Base-by-base conservation (phyloP, 2,797 vertebrate species). In the Mastacembelus armatus region DNA sequence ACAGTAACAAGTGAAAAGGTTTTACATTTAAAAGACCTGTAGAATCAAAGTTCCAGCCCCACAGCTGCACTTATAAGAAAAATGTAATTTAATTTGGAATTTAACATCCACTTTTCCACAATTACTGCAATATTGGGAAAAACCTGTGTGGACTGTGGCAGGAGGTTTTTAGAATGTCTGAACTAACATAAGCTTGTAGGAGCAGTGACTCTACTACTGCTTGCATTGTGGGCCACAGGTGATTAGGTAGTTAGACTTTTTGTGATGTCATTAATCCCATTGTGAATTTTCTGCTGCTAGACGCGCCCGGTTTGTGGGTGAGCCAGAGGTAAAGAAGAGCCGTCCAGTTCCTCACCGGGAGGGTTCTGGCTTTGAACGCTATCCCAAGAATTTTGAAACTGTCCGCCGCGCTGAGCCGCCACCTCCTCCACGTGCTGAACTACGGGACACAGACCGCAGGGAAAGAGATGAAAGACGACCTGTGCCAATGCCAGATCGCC, bases 241-340 rank as follows among this genome's bases (percentile, higher is more conserved):
- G n/a, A n/a, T n/a, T n/a, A n/a, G n/a, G n/a, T n/a, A n/a, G n/a
- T n/a, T n/a, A n/a, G n/a, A n/a, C n/a, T n/a, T 39, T 47, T 0
- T 21, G 7, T 58, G 1, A 38, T 15, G 3, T 29, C 3, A 54
- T 18, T 45, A 5, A 30, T 65, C 21, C 1, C 1, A 10, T 15
- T 33, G 45, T 35, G 27, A 1, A 50, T 0, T 40, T 10, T 48
- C 3, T 40, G 2, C 73, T 56, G 24, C 22, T 65, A 99, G 98
- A 80, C 94, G 97, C 32, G 97, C 95, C 59, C 92, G 96, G 22
- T 98, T 97, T 80, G 95, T 96, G 9, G 89, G 90, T 36, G 97
- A 96, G 81, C 93, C 95, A 2, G 96, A 98, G n/a, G 93, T 90
- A 0, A 99, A 99, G 78, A 99, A 99, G 87, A 86, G 86, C 57